Conservation (phyloP, 2,113 vertebrate genomes). For the Dasypus novemcinctus region DNA sequence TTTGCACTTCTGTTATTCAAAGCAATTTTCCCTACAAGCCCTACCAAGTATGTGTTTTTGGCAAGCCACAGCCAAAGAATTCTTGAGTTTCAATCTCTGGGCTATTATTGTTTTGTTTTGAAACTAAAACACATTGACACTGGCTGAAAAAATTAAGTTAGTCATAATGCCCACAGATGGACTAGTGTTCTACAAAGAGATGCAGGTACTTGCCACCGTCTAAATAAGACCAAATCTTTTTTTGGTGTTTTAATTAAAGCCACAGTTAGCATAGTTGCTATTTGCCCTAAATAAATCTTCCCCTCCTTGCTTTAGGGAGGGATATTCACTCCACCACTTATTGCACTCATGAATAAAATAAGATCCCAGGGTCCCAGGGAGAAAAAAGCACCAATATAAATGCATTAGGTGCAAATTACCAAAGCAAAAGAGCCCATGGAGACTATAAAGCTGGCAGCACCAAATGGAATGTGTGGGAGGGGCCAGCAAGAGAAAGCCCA, state of each 20-base stretch:
- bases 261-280: neutral
- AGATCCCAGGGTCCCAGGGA: slow-evolving; percentile 72
- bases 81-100: slow-evolving; percentile 67
- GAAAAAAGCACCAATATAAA: slow-evolving; percentile 69
- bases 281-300: slow-evolving; percentile 64
- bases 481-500: slow-evolving; percentile 69
- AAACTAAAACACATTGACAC: slow-evolving; percentile 66
- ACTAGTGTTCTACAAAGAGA: slow-evolving; percentile 45
- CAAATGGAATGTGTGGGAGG: slow-evolving; percentile 58
- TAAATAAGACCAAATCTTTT: slow-evolving; percentile 49
- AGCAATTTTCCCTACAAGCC: slow-evolving; percentile 61
- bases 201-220: slow-evolving; percentile 48
- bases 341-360: slow-evolving; percentile 71
- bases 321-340: slow-evolving; percentile 65
- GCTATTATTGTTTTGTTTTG: slow-evolving; percentile 52
- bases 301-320: slow-evolving; percentile 48
- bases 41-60: slow-evolving; percentile 51
- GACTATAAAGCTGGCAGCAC: slow-evolving; percentile 59
- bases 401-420: slow-evolving; percentile 77
- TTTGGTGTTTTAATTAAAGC: slow-evolving; percentile 76
- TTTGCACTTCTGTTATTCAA: slow-evolving; percentile 70
- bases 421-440: slow-evolving; percentile 67
- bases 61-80: slow-evolving; percentile 66
- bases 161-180: slow-evolving; percentile 31
- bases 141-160: slow-evolving; percentile 37